Conservation (phyloP, 2,797 vertebrate genomes). For the Zalophus californianus region DNA sequence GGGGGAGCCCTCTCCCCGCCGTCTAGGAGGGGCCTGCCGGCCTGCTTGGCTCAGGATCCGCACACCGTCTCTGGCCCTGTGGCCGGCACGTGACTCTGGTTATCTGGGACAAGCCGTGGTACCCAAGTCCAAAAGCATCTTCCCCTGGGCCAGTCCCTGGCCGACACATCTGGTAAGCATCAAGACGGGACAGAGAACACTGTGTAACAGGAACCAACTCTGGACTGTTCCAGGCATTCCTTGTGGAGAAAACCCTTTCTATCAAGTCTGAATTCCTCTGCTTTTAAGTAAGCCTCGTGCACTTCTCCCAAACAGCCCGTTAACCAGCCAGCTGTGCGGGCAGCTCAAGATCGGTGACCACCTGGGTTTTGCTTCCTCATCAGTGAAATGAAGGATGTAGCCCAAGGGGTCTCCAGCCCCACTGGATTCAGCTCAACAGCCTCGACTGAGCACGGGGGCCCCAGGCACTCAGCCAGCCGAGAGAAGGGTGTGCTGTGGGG, state of each 20-base stretch:
- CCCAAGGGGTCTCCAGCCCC: background rate
- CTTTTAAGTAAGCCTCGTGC: background rate
- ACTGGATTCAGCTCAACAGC: accelerated
- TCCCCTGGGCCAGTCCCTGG: background rate
- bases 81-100: background rate
- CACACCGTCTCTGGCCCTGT: background rate
- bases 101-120: background rate
- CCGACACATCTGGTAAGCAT: background rate
- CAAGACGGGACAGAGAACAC: background rate
- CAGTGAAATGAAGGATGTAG: accelerated
- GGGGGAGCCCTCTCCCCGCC: background rate
- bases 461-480: accelerated
- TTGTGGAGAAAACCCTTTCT: background rate
- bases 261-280: background rate
- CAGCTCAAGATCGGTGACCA: accelerated
- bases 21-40: background rate
- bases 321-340: accelerated
- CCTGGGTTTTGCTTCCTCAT: background rate
- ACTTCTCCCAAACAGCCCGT: background rate
- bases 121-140: background rate
- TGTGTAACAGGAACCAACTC: background rate
- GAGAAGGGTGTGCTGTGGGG: accelerated
- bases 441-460: accelerated
- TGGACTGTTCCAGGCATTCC: accelerated
- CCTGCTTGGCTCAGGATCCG: accelerated